Evolutionary conservation across 2,888 invertebrate species (phyloP).

Genomic region (Ptychoptera albimana): DNA sequence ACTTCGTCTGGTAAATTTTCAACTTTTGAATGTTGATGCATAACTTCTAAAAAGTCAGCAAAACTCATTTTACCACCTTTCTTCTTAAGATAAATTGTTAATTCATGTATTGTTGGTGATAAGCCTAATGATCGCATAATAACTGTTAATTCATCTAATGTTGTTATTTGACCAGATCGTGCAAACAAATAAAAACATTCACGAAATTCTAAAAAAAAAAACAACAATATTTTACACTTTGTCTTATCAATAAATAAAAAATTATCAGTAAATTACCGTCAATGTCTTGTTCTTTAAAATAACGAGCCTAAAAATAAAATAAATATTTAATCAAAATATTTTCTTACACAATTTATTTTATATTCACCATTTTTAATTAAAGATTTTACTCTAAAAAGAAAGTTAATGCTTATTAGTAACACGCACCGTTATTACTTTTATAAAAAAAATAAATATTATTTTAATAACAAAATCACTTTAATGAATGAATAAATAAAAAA

Average conservation of each 20-base stretch:
- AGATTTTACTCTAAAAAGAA: no score
- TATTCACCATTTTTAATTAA: no score
- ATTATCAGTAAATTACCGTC: conserved; percentile 48
- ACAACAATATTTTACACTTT: conserved; percentile 6
- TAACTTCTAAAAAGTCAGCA: conserved; percentile 87
- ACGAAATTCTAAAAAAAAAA: conserved; percentile 60
- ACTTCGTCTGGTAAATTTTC: conserved; percentile 41
- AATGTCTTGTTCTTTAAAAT: conserved; percentile 88
- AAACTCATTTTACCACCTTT: conserved; percentile 83
- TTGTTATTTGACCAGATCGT: conserved; percentile 72
- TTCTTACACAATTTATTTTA: not conserved
- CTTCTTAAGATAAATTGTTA: conserved; percentile 65
- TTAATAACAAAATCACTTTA: no score
- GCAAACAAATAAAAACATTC: conserved; percentile 95
- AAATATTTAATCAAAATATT: conserved; percentile 3
- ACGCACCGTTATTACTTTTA: no score
- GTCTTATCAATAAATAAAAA: conserved; percentile 2
- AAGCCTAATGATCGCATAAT: conserved; percentile 90
- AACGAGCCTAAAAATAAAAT: conserved; percentile 57
- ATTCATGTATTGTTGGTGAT: conserved; percentile 84
- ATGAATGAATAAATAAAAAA: no score
- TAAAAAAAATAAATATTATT: no score
- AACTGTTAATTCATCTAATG: conserved; percentile 76
- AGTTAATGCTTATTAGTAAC: no score
- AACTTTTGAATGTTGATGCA: conserved; percentile 71